These are phyloP conservation scores for Aquatica leii DNA, from an alignment of 2,888 invertebrate species.

Conservation along the genomic window DNA sequence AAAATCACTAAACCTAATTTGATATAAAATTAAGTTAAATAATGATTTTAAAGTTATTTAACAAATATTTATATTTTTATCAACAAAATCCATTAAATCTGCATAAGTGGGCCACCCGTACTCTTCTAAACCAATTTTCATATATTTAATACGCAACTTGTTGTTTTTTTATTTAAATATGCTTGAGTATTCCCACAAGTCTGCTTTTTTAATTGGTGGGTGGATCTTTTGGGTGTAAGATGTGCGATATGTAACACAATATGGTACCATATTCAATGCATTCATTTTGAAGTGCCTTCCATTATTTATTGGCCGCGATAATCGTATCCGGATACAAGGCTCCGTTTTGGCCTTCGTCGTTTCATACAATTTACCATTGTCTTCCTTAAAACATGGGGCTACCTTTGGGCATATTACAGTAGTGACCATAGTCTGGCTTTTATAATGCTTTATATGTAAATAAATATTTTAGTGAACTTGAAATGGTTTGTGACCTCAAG, in stretches of 20 bases:
- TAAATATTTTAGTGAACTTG: constrained; percentile 26
- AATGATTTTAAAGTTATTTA: no score
- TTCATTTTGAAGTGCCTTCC: constrained; percentile 19
- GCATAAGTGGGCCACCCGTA: constrained; percentile 41
- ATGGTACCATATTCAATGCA: constrained; percentile 24
- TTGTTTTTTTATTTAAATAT: background rate
- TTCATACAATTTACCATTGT: constrained; percentile 28
- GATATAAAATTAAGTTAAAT: no score
- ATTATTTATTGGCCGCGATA: constrained; percentile 23
- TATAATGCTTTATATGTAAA: constrained; percentile 28
- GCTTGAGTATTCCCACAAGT: constrained; percentile 36
- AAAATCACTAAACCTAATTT: no score
- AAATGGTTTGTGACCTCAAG: constrained; percentile 22
- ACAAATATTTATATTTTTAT: background rate
- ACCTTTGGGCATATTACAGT: constrained; percentile 30
- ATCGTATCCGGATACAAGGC: constrained; percentile 23
- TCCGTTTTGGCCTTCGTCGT: constrained; percentile 26
- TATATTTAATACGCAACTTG: constrained; percentile 34
- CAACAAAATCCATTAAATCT: constrained; percentile 22
- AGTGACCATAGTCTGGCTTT: constrained; percentile 1
- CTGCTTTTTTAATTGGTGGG: constrained; percentile 44
- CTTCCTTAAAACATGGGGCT: constrained; percentile 25
- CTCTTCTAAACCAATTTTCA: constrained; percentile 21
- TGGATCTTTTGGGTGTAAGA: constrained; percentile 39
- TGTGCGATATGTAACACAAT: constrained; percentile 42